Evolutionary conservation across 2,113 vertebrate genomes (phyloP).

Genomic region (Zosterops lateralis): DNA sequence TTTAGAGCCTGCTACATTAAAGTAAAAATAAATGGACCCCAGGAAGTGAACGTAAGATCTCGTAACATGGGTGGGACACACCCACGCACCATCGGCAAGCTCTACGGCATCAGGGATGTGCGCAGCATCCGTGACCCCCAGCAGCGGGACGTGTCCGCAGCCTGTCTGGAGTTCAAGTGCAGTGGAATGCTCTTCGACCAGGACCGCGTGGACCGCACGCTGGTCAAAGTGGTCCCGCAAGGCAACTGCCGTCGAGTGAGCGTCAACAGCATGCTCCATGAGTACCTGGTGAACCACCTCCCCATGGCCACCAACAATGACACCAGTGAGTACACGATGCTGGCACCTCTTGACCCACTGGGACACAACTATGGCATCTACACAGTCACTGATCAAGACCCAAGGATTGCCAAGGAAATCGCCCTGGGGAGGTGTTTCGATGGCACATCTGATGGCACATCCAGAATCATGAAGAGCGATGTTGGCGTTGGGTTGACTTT

Average conservation of each 20-base stretch:
- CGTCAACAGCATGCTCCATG: constrained; percentile 89
- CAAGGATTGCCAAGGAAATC: constrained; percentile 91
- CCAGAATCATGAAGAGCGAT: constrained; percentile 90
- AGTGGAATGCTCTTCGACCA: constrained; percentile 96
- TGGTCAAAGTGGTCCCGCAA: constrained; percentile 92
- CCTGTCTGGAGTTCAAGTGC: constrained; percentile 97
- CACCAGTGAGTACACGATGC: constrained; percentile 94
- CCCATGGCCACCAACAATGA: constrained; percentile 94
- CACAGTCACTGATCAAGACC: constrained; percentile 96
- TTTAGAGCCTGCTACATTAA: constrained; percentile 97
- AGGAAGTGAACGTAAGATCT: constrained; percentile 92
- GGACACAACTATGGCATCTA: constrained; percentile 99
- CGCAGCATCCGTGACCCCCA: constrained; percentile 86
- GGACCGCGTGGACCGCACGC: constrained; percentile 89
- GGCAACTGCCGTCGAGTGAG: constrained; percentile 86
- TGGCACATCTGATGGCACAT: constrained; percentile 89
- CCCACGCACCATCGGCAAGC: constrained; percentile 85
- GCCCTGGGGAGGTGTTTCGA: constrained; percentile 95
- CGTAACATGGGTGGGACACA: constrained; percentile 96
- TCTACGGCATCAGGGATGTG: constrained; percentile 93
- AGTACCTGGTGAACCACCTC: constrained; percentile 95
- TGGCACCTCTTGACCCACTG: constrained; percentile 92
- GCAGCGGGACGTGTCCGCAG: constrained; percentile 78
- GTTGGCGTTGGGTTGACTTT: constrained; percentile 89
- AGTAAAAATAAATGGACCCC: constrained; percentile 84